phyloP scores from a whole-genome alignment of 1,140 invertebrate species.

The Papilio aristodemus region DNA sequence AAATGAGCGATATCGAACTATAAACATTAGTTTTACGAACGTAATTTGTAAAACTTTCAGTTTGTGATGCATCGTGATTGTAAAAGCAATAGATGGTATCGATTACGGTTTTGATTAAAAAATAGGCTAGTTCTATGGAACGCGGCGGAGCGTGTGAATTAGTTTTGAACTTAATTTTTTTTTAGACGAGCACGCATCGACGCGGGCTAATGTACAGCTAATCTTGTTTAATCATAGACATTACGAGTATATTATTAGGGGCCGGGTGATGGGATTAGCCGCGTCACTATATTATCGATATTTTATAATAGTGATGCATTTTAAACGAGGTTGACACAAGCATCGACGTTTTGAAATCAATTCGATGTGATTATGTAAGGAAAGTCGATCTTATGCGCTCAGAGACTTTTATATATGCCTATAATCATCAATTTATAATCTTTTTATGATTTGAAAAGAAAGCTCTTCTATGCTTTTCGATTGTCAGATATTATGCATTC shows the following conservation, averaged over 20 bases:
- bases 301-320: conserved; percentile 49
- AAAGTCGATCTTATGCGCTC: background rate
- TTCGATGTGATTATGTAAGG: conserved; percentile 11
- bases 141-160: conserved; percentile 48
- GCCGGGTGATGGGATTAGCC: conserved; percentile 36
- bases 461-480: background rate
- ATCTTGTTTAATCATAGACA: conserved; percentile 56
- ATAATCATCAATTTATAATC: conserved; percentile 1
- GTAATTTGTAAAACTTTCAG: conserved; percentile 8
- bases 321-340: conserved; percentile 31
- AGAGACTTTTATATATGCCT: no score
- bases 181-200: conserved; percentile 6
- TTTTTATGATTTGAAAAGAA: background rate
- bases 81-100: conserved; percentile 45
- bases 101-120: conserved; percentile 43
- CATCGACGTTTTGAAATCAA: conserved; percentile 15
- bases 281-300: conserved; percentile 52
- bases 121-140: conserved; percentile 38
- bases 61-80: conserved; percentile 38
- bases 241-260: conserved; percentile 48
- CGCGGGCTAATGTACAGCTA: conserved; percentile 49
- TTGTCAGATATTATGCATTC: background rate
- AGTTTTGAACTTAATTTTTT: conserved; percentile 28
- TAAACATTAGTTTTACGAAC: conserved; percentile 35
- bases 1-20: conserved; percentile 20